phyloP scores from a whole-genome alignment of 2,888 invertebrate species.

The Andrena praecox region DNA sequence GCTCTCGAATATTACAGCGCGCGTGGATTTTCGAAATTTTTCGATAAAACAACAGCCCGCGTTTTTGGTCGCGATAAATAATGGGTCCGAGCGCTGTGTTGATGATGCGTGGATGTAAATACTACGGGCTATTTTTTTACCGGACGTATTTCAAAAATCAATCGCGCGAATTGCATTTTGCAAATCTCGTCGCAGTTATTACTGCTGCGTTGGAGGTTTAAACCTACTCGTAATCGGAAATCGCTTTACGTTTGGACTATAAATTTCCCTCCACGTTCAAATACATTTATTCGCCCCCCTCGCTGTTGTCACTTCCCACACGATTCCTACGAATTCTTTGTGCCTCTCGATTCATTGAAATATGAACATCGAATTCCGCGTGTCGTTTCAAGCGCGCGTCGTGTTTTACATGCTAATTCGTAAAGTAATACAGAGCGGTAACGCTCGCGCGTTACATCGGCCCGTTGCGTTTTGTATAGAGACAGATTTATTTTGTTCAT shows the following conservation, averaged over 20 bases:
- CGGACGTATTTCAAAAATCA: not conserved
- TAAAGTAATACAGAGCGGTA: too few species aligned
- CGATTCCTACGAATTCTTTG: not conserved
- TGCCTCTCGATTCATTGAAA: too few species aligned
- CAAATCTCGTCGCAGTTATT: not conserved
- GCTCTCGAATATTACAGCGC: not conserved
- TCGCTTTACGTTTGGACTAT: not conserved
- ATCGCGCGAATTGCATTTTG: not conserved
- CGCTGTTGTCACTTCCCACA: not conserved
- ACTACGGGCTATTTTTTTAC: not conserved
- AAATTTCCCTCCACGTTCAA: not conserved
- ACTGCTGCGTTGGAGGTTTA: not conserved
- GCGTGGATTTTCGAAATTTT: slow-evolving; percentile 1
- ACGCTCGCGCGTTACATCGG: too few species aligned
- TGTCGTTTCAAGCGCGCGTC: too few species aligned
- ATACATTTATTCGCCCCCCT: not conserved
- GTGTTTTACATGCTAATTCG: too few species aligned
- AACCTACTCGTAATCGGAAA: not conserved
- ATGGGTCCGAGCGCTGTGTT: not conserved
- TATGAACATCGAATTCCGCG: too few species aligned
- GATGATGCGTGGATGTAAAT: not conserved
- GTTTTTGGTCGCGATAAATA: not conserved
- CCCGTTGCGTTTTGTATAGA: too few species aligned
- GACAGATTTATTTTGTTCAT: too few species aligned
- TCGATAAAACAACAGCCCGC: not conserved